These are phyloP conservation scores for Sylvilagus bachmani DNA, from an alignment of 2,113 vertebrate genomes.

Conservation along the genomic window DNA sequence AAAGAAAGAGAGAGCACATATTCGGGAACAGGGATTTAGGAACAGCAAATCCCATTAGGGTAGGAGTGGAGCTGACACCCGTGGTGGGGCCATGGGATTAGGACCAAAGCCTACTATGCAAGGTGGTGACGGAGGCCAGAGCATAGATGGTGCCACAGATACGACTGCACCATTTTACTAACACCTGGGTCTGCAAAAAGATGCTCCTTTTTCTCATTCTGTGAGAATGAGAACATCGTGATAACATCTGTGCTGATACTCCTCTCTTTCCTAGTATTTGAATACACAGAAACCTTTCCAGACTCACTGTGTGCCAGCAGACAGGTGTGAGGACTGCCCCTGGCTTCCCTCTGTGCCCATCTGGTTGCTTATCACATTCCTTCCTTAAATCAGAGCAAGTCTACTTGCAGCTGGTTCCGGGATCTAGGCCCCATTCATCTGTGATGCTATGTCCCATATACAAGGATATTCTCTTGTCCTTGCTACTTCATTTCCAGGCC, in stretches of 20 bases:
- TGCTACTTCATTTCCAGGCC: background rate
- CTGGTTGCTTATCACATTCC: background rate
- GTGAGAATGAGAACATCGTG: background rate
- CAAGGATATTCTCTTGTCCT: background rate
- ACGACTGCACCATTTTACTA: no score
- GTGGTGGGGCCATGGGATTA: no score
- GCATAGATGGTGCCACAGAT: no score
- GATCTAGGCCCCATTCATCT: background rate
- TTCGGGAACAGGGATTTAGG: no score
- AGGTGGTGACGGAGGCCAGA: no score
- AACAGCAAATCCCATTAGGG: no score
- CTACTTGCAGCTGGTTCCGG: background rate
- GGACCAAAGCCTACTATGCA: no score
- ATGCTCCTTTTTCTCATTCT: background rate
- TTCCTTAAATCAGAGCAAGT: background rate
- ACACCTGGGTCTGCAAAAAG: background rate
- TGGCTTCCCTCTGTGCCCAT: background rate
- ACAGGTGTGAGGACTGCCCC: background rate
- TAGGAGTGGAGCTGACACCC: no score
- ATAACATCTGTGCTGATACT: background rate
- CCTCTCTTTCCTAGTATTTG: background rate
- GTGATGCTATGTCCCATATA: background rate
- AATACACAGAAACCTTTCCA: conserved; percentile 4
- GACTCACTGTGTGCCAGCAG: background rate
- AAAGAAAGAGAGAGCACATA: no score